Conservation (phyloP, 2,888 invertebrate genomes). For the Spilosoma lubricipeda region DNA sequence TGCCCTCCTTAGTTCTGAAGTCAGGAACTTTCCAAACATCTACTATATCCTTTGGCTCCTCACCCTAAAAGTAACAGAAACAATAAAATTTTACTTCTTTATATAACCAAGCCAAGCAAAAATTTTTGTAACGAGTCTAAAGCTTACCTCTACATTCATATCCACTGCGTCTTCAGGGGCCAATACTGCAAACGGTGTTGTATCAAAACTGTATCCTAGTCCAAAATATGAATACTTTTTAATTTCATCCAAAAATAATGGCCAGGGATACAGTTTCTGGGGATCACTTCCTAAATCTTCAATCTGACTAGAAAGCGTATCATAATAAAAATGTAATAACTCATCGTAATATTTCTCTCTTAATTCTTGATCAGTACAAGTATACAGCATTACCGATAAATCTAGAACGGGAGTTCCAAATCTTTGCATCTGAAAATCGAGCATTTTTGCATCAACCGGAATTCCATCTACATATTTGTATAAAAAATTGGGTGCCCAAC, state of each 20-base stretch:
- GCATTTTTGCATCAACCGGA: constrained; percentile 83
- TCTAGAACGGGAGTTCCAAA: constrained; percentile 87
- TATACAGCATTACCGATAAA: constrained; percentile 82
- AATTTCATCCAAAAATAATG: constrained; percentile 83
- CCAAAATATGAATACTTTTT: constrained; percentile 86
- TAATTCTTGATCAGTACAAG: constrained; percentile 87
- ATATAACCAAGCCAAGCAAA: too few species aligned
- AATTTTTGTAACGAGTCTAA: neutral
- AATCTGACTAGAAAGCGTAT: constrained; percentile 83
- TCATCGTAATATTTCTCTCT: constrained; percentile 87
- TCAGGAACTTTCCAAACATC: constrained; percentile 88
- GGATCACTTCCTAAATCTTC: constrained; percentile 87
- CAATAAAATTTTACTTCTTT: neutral
- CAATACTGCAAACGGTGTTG: constrained; percentile 85
- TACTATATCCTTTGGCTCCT: constrained; percentile 85
- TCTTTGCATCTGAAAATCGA: constrained; percentile 90
- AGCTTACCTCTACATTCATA: constrained; percentile 84
- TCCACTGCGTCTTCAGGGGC: constrained; percentile 86
- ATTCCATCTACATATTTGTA: constrained; percentile 70
- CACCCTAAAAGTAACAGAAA: constrained; percentile 73
- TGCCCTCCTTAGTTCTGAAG: constrained; percentile 86
- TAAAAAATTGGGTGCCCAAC: constrained; percentile 91
- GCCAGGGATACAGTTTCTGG: constrained; percentile 81
- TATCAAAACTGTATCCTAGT: constrained; percentile 87
- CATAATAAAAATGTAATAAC: constrained; percentile 85